These are phyloP conservation scores for Nycticorax nycticorax DNA, from an alignment of 2,113 vertebrate species.

Conservation along the genomic window DNA sequence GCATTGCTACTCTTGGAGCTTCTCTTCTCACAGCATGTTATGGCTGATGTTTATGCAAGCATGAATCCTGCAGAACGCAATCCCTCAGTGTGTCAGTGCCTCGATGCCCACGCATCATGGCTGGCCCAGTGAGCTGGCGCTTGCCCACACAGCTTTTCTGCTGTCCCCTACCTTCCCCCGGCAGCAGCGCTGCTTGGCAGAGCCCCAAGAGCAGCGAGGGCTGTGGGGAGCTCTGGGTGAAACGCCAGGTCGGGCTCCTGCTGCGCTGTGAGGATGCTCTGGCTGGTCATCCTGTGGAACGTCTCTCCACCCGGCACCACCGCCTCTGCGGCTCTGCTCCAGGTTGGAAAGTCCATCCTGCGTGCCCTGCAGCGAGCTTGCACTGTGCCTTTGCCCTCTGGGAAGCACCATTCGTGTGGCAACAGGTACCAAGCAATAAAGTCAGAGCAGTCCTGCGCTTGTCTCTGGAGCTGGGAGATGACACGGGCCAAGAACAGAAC, in stretches of 20 bases:
- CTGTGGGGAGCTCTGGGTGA: too few species aligned
- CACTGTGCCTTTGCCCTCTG: neutral
- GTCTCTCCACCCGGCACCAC: accelerated
- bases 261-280: too few species aligned
- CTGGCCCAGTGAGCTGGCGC: neutral
- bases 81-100: neutral
- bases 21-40: neutral
- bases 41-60: neutral
- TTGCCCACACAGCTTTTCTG: too few species aligned
- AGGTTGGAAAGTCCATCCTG: neutral
- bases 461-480: neutral
- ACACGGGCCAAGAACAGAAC: accelerated
- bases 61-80: neutral
- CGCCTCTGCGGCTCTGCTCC: neutral
- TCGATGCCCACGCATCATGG: neutral
- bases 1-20: neutral
- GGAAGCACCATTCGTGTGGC: neutral
- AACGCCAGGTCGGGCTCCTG: too few species aligned
- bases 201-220: too few species aligned
- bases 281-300: too few species aligned
- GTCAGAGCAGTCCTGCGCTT: too few species aligned
- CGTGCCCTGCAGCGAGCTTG: neutral
- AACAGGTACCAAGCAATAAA: neutral
- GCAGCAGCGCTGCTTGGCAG: too few species aligned
- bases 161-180: too few species aligned